phyloP scores from a whole-genome alignment of 92 coral and sea anemone genomes.

The Phenganax subtilis region DNA sequence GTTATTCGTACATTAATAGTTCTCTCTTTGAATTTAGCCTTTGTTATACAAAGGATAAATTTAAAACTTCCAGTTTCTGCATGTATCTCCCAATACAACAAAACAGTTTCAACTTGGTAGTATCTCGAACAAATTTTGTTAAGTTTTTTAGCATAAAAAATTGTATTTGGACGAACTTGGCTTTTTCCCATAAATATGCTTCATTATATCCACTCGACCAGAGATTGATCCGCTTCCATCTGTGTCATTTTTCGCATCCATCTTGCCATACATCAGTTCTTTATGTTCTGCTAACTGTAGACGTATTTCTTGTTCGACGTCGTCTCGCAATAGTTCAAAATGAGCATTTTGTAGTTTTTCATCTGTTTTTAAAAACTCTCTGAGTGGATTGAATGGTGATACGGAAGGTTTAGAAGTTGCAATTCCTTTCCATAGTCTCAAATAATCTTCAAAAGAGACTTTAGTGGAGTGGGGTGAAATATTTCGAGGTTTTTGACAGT shows the following conservation, averaged over 20 bases:
- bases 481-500: conserved; percentile 19
- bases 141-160: background rate
- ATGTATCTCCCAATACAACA: background rate
- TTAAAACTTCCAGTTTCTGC: background rate
- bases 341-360: conserved; percentile 85
- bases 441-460: conserved; percentile 87
- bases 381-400: conserved; percentile 57
- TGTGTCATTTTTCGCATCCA: conserved; percentile 44
- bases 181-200: conserved; percentile 75
- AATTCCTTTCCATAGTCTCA: conserved; percentile 93
- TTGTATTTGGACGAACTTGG: conserved; percentile 12
- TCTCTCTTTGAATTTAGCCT: too few relatives aligned
- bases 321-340: conserved; percentile 80
- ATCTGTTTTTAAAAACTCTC: conserved; percentile 65
- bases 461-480: conserved; percentile 36
- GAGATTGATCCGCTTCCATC: conserved; percentile 34
- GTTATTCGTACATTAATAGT: background rate
- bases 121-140: background rate
- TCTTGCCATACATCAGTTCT: conserved; percentile 84
- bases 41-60: too few relatives aligned
- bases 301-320: conserved; percentile 78
- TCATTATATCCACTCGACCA: conserved; percentile 62
- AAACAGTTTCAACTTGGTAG: background rate
- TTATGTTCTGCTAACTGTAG: conserved; percentile 82
- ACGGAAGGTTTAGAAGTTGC: conserved; percentile 83